Evolutionary conservation across 2,888 invertebrate genomes (phyloP).

Genomic region (Chelonus formosanus): DNA sequence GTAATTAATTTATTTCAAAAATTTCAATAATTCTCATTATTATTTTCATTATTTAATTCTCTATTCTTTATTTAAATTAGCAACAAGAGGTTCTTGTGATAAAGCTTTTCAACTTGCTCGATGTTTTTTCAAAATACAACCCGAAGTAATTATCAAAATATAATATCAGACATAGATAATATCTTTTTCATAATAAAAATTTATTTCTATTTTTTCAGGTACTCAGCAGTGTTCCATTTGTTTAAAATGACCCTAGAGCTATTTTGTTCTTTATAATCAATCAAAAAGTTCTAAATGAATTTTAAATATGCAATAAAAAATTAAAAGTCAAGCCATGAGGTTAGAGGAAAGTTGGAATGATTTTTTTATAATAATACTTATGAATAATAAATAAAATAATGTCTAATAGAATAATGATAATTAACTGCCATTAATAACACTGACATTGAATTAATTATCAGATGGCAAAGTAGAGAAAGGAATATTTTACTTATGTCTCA

Average conservation of each 20-base stretch:
- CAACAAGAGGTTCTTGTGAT: constrained; percentile 50
- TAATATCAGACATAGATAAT: neutral
- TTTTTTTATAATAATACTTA: too few relatives aligned
- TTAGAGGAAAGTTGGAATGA: too few relatives aligned
- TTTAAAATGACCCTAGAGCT: constrained; percentile 34
- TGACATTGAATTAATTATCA: too few relatives aligned
- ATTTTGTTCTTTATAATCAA: too few relatives aligned
- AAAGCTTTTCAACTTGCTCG: constrained; percentile 53
- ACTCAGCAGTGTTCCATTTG: constrained; percentile 43
- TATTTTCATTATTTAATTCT: neutral
- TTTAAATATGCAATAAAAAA: too few relatives aligned
- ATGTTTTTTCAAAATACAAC: constrained; percentile 51
- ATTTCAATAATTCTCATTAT: neutral
- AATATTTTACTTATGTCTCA: too few relatives aligned
- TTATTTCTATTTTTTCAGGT: constrained; percentile 41
- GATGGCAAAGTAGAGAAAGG: too few relatives aligned
- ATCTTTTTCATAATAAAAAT: constrained; percentile 5
- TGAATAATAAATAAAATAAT: too few relatives aligned
- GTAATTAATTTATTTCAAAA: constrained; percentile 44
- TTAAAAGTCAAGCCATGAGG: too few relatives aligned
- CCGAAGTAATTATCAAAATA: constrained; percentile 47
- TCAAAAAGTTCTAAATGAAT: too few relatives aligned
- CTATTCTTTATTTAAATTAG: constrained; percentile 38
- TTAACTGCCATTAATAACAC: too few relatives aligned
- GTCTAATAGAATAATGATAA: too few relatives aligned